These are phyloP conservation scores for Epistrophe grossulariae DNA, from an alignment of 2,888 invertebrate species.

Conservation along the genomic window DNA sequence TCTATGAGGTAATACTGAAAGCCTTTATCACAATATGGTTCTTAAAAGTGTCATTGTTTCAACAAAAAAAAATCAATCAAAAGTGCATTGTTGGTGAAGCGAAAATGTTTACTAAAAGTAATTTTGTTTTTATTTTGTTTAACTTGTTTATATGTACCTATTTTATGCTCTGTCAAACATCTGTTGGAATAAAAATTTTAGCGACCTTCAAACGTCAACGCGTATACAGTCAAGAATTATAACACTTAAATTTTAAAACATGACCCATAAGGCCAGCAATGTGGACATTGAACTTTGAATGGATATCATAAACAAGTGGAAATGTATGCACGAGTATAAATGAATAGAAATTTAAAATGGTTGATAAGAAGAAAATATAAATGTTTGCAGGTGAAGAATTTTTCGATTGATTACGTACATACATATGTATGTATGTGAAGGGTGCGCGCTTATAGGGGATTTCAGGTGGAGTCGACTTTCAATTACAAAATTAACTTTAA, in stretches of 20 bases:
- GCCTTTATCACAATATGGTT: slow-evolving; percentile 12
- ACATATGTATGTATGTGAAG: no score
- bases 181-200: slow-evolving; percentile 33
- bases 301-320: slow-evolving; percentile 31
- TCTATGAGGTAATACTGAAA: slow-evolving; percentile 80
- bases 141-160: not conserved
- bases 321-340: slow-evolving; percentile 36
- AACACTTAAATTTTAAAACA: slow-evolving; percentile 23
- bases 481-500: not conserved
- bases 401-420: not conserved
- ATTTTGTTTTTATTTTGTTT: slow-evolving; percentile 22
- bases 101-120: slow-evolving; percentile 38
- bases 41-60: slow-evolving; percentile 58
- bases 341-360: slow-evolving; percentile 30
- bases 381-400: not conserved
- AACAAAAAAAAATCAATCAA: slow-evolving; percentile 5
- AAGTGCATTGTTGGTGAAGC: slow-evolving; percentile 61
- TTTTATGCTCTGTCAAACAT: slow-evolving; percentile 28
- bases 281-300: slow-evolving; percentile 65
- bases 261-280: slow-evolving; percentile 22
- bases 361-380: slow-evolving; percentile 17
- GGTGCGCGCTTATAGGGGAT: not conserved
- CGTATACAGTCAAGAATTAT: slow-evolving; percentile 21
- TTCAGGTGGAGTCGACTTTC: not conserved
- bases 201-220: slow-evolving; percentile 28